Percentiles rank a stretch among this genome's conserved stretches.
Conservation (phyloP, 2,797 vertebrate species). For the Heliangelus exortis region DNA sequence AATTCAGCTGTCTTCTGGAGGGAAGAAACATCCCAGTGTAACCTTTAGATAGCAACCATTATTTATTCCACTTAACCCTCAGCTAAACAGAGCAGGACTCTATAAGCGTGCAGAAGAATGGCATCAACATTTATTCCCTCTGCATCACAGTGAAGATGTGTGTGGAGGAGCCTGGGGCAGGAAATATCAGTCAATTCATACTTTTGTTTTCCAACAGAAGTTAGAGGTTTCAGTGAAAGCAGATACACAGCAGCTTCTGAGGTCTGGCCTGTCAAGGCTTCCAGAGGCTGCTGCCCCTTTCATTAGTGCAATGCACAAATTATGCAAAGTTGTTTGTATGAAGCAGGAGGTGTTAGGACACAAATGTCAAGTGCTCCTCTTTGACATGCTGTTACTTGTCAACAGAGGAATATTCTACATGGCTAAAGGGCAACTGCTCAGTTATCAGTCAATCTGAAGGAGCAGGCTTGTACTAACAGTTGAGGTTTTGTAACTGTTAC, state of each 20-base stretch:
- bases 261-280: background rate
- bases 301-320: background rate
- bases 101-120: background rate
- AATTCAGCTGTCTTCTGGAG: background rate
- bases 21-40: background rate
- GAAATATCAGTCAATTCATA: background rate
- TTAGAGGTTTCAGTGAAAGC: background rate
- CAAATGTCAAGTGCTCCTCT: background rate
- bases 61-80: background rate
- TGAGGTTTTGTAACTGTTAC: background rate
- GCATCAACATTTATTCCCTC: background rate
- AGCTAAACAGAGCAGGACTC: background rate
- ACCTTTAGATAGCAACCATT: background rate
- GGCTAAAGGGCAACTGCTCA: background rate
- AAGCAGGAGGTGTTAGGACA: background rate
- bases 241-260: background rate
- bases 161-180: background rate
- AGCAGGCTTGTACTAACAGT: background rate
- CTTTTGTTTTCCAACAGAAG: background rate
- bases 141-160: background rate
- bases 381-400: background rate
- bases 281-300: background rate
- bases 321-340: background rate
- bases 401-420: background rate
- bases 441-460: constrained; percentile 4